Conservation (phyloP, 2,888 invertebrate genomes). For the Antheraea assamensis region DNA sequence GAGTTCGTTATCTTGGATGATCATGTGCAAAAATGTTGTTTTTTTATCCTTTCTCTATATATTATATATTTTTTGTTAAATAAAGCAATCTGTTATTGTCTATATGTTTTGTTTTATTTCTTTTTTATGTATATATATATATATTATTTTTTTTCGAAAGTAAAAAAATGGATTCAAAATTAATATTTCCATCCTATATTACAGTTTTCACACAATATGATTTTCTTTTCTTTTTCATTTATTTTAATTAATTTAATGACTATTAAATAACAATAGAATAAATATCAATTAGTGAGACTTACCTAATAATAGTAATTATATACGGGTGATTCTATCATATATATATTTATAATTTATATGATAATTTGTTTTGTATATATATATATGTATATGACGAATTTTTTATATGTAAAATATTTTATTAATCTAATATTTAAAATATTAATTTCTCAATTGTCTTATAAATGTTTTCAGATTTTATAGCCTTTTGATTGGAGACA, state of each 20-base stretch:
- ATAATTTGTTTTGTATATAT: constrained; percentile 12
- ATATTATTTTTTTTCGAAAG: constrained; percentile 19
- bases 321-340: constrained; percentile 69
- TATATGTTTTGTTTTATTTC: constrained; percentile 76
- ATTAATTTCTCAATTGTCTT: constrained; percentile 19
- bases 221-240: not conserved
- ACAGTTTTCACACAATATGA: not conserved
- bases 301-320: constrained; percentile 57
- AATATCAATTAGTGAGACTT: constrained; percentile 71
- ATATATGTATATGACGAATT: constrained; percentile 17
- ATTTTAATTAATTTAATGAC: constrained; percentile 28
- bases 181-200: not conserved
- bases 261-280: constrained; percentile 37
- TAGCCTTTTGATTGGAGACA: constrained; percentile 20
- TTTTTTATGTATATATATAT: constrained; percentile 42
- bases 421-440: constrained; percentile 18
- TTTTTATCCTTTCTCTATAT: constrained; percentile 67
- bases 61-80: constrained; percentile 83
- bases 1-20: constrained; percentile 48
- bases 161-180: constrained; percentile 21
- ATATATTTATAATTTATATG: constrained; percentile 38
- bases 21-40: constrained; percentile 74
- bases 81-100: constrained; percentile 83
- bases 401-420: constrained; percentile 19
- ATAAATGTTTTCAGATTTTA: constrained; percentile 19